These are phyloP conservation scores for Tigriopus japonicus DNA, from an alignment of 1,140 invertebrate genomes.

Conservation along the genomic window DNA sequence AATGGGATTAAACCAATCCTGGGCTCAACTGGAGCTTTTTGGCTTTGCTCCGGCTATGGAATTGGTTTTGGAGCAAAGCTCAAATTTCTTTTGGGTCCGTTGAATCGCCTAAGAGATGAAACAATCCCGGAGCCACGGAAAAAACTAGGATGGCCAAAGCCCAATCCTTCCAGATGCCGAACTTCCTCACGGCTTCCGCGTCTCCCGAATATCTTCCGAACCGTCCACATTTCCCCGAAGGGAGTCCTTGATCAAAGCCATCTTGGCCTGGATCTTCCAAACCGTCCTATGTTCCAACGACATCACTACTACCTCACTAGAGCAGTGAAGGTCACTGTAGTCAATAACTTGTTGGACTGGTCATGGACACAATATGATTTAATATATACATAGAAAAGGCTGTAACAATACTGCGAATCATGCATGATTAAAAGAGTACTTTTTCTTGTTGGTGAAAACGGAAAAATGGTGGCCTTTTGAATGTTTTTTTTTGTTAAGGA, in stretches of 20 bases:
- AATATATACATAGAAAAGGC: too few species aligned
- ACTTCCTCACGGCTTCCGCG: conserved; percentile 4
- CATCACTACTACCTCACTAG: neutral
- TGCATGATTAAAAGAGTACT: too few species aligned
- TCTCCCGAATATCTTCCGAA: neutral
- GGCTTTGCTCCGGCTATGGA: neutral
- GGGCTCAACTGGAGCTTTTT: too few species aligned
- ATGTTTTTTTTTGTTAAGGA: too few species aligned
- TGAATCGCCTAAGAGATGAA: conserved; percentile 13
- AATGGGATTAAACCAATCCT: too few species aligned
- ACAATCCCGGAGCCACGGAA: conserved; percentile 8
- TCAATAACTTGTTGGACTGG: too few species aligned
- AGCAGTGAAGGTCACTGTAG: too few species aligned
- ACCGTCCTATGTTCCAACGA: neutral
- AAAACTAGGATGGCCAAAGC: conserved; percentile 13
- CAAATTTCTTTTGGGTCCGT: conserved; percentile 7
- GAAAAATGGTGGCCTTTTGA: too few species aligned
- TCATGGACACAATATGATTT: too few species aligned
- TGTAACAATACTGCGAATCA: too few species aligned
- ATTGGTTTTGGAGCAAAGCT: neutral
- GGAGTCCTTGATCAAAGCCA: conserved; percentile 12
- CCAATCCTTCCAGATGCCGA: neutral
- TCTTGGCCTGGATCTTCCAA: conserved; percentile 10
- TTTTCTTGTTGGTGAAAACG: too few species aligned
- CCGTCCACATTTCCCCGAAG: neutral